Conservation (phyloP, 1,140 invertebrate genomes). For the Calycopis cecrops region DNA sequence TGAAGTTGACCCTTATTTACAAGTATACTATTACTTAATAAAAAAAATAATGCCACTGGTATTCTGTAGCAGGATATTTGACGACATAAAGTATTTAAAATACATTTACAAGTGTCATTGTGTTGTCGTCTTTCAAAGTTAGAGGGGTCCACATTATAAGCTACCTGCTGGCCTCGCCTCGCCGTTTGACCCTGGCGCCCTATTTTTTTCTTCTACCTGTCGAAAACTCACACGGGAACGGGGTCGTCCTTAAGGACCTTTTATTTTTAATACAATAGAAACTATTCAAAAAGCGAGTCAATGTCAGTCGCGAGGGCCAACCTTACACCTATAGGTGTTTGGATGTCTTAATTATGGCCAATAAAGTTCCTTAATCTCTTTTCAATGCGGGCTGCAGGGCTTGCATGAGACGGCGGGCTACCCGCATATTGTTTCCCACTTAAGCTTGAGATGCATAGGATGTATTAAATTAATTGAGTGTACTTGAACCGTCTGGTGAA, state of each 20-base stretch:
- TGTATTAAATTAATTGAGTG: constrained; percentile 22
- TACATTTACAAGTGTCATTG: too few species aligned
- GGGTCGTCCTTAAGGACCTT: constrained; percentile 7
- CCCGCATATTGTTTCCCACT: constrained; percentile 6
- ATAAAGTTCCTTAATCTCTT: too few species aligned
- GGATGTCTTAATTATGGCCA: too few species aligned
- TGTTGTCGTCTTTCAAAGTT: too few species aligned
- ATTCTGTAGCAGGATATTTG: too few species aligned
- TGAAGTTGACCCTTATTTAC: too few species aligned
- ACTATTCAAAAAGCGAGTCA: neutral
- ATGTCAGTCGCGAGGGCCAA: too few species aligned
- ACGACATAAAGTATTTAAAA: too few species aligned
- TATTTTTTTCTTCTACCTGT: constrained; percentile 45
- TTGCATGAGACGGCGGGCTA: neutral
- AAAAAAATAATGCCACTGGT: too few species aligned
- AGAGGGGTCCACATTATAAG: too few species aligned
- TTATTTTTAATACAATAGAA: constrained; percentile 1
- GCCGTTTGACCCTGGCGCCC: constrained; percentile 44
- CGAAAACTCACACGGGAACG: constrained; percentile 62
- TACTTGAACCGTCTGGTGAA: constrained; percentile 17
- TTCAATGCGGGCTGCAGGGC: neutral
- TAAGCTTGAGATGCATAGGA: neutral
- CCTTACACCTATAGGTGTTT: too few species aligned
- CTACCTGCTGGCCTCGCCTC: constrained; percentile 50
- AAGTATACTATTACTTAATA: too few species aligned